Base-by-base conservation (phyloP, 1,140 invertebrate genomes). In the Acromyrmex echinatior region DNA sequence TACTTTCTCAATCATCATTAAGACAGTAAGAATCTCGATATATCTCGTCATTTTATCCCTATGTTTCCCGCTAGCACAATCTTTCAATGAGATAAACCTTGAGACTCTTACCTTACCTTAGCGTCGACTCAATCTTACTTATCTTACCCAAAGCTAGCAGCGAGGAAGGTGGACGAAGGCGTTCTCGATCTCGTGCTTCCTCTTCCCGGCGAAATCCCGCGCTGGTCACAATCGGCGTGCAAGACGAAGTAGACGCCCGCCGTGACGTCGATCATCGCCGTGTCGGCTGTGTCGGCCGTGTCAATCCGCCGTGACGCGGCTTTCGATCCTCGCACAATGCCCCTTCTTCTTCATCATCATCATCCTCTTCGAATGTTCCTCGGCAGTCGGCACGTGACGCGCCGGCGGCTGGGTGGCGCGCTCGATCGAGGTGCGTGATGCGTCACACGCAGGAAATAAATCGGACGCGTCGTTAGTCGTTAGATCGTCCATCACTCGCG, bases 401-500 rank as follows among this genome's bases (percentile, higher is more conserved):
- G 63, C 53, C 53, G 53, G 18, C 31, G 31, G 35, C 51, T 3
- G 53, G 21, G 18, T 70, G 39, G 56, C 80, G 56, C 39, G 80
- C 39, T 63, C 58, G 80, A 51, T 76, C 70, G 70, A 84, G 80
- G 39, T 84, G 70, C 31, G 31, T 35, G 31, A 35, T 35, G 31
- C 70, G 80, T 84, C 80, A 76, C 80, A 63, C 70, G 70, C 56
- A 63, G 80, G 70, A 76, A 84, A 84, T 74, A 84, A 84, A 84
- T 84, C 70, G 70, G n/a, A 49, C n/a, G 56, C 70, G 66, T 71
- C n/a, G 70, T 73, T 35, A 35, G 35, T 35, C 6, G 35, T 39
- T 84, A 62, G 39, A 84, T 74, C 18, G 56, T 35, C 25, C 39
- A 25, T 84, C 80, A 84, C 80, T 62, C 56, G 56, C 70, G 80